These are phyloP conservation scores for Brachystomella parvula DNA, from an alignment of 1,140 invertebrate species.

Conservation along the genomic window DNA sequence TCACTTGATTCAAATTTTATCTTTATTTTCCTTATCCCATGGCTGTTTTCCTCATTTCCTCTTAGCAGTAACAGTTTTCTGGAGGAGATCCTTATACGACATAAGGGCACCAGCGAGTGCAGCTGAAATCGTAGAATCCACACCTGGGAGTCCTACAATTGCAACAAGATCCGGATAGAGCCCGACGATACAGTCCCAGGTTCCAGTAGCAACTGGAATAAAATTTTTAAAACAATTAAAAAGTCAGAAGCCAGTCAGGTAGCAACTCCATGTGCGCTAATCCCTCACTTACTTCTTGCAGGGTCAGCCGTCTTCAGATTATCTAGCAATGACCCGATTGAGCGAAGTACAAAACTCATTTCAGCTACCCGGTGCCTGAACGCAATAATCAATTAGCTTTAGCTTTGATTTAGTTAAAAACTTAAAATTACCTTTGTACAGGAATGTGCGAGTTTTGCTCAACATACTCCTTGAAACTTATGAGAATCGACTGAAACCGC, in stretches of 20 bases:
- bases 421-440: constrained; percentile 53
- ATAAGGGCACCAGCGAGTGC: constrained; percentile 73
- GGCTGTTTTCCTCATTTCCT: constrained; percentile 14
- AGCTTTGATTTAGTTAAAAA: not conserved
- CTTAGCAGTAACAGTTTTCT: constrained; percentile 49
- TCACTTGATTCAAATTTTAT: too few species aligned
- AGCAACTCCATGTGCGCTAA: too few species aligned
- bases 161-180: constrained; percentile 82
- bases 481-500: constrained; percentile 85
- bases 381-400: constrained; percentile 37
- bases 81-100: constrained; percentile 77
- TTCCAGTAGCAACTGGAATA: constrained; percentile 66
- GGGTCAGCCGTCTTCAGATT: constrained; percentile 85
- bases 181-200: constrained; percentile 86
- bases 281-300: constrained; percentile 73
- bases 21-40: too few species aligned
- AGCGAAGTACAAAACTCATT: constrained; percentile 94
- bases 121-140: constrained; percentile 66
- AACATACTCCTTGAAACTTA: constrained; percentile 59
- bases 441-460: constrained; percentile 80
- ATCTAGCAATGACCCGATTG: constrained; percentile 80
- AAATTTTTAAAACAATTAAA: constrained; percentile 22
- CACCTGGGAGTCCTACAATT: constrained; percentile 67
- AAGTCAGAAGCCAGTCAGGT: constrained; percentile 21
- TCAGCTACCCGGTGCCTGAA: constrained; percentile 84